phyloP scores from a whole-genome alignment of 2,113 vertebrate species.

The Prochilodus magdalenae region DNA sequence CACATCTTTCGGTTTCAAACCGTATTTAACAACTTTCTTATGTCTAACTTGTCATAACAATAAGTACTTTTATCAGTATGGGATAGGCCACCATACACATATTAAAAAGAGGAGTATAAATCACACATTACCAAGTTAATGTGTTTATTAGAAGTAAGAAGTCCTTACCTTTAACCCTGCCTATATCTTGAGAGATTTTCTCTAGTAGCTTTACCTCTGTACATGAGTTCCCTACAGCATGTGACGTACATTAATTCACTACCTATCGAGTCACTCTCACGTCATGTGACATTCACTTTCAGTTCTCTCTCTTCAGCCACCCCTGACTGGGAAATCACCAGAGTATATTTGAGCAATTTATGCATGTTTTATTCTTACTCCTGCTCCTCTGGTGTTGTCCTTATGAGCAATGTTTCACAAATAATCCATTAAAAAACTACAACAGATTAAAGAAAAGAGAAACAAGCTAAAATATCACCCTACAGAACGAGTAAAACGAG shows the following conservation, averaged over 20 bases:
- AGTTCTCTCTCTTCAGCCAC: slow-evolving; percentile 47
- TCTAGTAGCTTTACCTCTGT: background rate
- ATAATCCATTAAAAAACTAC: background rate
- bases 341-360: slow-evolving; percentile 42
- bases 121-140: no score
- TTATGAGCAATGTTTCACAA: background rate
- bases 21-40: no score
- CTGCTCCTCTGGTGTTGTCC: background rate
- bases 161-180: background rate
- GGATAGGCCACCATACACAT: no score
- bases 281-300: slow-evolving; percentile 53
- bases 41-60: no score
- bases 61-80: no score
- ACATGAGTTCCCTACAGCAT: slow-evolving; percentile 1
- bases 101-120: no score
- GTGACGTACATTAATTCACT: slow-evolving; percentile 43
- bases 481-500: no score
- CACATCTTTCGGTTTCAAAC: no score
- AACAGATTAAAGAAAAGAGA: background rate
- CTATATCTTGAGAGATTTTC: background rate
- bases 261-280: slow-evolving; percentile 13
- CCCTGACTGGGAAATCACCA: slow-evolving; percentile 55
- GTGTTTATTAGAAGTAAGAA: no score
- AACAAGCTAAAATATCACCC: background rate
- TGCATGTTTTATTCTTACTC: slow-evolving; percentile 9